Evolutionary conservation across 2,888 invertebrate genomes (phyloP), one percentile per base, ranked within the genome.

Genomic region (Polietes domitor): DNA sequence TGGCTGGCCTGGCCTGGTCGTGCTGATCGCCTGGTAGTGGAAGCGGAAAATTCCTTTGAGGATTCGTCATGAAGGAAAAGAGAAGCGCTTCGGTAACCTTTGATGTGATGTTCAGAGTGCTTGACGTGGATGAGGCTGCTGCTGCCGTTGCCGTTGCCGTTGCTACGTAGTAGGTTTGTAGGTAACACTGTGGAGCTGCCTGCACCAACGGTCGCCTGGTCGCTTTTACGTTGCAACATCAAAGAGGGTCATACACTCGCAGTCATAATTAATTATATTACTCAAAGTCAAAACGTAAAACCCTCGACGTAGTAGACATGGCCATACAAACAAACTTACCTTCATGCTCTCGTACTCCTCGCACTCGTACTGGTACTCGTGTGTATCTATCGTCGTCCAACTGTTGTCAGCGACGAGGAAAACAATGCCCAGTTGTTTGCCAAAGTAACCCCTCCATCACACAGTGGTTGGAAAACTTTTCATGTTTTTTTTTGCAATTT

Each of bases 11-110:
- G 87, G 37, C 82, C 88, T 88, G 85, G 37, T 58, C 80, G 6
- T 89, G 88, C 86, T 88, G 88, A 55, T 71, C 89, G 88, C 91
- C 91, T 89, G 89, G 86, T 91, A 88, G 82, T 86, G 89, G 89
- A 89, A 91, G 91, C 91, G 91, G 91, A 91, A 91, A 91, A 91
- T 91, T 91, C 91, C 90, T 91, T 91, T 91, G 91, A 91, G 90
- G 90, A 90, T 89, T 88, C 88, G 87, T 86, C 87, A 88, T 89
- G 90, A 90, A 90, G 90, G 88, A 84, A 81, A 89, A 88, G 87
- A 85, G 70, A 82, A 82, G 87, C 87, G 88, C 87, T 81, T 73
- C 87, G 88, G 89, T 88, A 88, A 87, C 88, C 89, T 90, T 90
- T 90, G 90, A 90, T 90, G 87, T 89, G 75, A 71, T 63, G 61